Evolutionary conservation across 2,888 invertebrate species (phyloP).

Genomic region (Tubulanus polymorphus): DNA sequence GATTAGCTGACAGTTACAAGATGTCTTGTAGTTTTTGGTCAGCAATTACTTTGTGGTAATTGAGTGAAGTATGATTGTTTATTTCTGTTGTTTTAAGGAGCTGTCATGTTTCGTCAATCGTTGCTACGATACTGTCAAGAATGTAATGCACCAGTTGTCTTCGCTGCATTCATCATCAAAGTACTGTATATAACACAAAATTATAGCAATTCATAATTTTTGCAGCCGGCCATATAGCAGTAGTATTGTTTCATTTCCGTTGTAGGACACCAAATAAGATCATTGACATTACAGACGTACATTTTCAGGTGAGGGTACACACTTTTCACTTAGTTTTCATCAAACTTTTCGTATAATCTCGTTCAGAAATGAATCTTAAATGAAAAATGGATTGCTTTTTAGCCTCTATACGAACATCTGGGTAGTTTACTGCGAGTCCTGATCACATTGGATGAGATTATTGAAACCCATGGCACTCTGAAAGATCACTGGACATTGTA

Average conservation of each 20-base stretch:
- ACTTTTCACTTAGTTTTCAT: not conserved
- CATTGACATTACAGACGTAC: constrained; percentile 53
- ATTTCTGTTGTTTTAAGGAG: constrained; percentile 44
- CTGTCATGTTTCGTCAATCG: constrained; percentile 68
- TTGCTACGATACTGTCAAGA: constrained; percentile 68
- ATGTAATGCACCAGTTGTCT: constrained; percentile 72
- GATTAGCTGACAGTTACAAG: too few relatives aligned
- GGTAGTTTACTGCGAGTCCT: constrained; percentile 56
- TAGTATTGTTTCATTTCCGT: constrained; percentile 10
- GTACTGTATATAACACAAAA: too few relatives aligned
- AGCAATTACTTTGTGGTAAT: too few relatives aligned
- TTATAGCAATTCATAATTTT: constrained; percentile 46
- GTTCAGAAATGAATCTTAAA: not conserved
- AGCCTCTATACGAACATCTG: constrained; percentile 55
- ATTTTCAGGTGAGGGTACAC: constrained; percentile 46
- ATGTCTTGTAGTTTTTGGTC: too few relatives aligned
- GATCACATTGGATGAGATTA: constrained; percentile 65
- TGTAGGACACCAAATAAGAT: constrained; percentile 44
- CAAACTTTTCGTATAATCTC: not conserved
- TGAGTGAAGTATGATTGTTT: too few relatives aligned
- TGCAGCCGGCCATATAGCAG: too few relatives aligned
- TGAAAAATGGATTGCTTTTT: constrained; percentile 13
- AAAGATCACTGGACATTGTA: constrained; percentile 74
- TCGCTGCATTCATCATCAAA: constrained; percentile 57
- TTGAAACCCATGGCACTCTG: constrained; percentile 60